phyloP scores from a whole-genome alignment of 2,888 invertebrate species.

The Altica lythri region DNA sequence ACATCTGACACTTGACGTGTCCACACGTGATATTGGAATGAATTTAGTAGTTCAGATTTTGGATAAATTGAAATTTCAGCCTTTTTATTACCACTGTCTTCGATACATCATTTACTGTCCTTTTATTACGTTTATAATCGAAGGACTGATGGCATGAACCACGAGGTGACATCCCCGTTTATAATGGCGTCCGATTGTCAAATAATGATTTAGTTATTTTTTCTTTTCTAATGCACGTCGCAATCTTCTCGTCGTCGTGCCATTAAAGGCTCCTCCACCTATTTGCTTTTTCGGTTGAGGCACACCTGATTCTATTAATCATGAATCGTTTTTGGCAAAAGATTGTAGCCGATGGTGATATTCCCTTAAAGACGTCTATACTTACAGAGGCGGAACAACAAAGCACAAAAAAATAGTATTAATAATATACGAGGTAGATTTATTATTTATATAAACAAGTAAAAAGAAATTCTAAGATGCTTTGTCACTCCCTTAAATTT shows the following conservation, averaged over 20 bases:
- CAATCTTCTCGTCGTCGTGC: slow-evolving; percentile 17
- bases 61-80: too few relatives aligned
- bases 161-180: slow-evolving; percentile 51
- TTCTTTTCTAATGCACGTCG: slow-evolving; percentile 36
- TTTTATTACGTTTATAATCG: slow-evolving; percentile 44
- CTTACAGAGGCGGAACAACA: too few relatives aligned
- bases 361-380: too few relatives aligned
- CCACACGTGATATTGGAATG: too few relatives aligned
- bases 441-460: too few relatives aligned
- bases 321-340: slow-evolving; percentile 21
- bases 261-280: slow-evolving; percentile 9
- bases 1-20: too few relatives aligned
- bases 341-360: slow-evolving; percentile 28
- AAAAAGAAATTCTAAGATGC: too few relatives aligned
- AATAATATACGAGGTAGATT: too few relatives aligned
- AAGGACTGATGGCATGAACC: slow-evolving; percentile 47
- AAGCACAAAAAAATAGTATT: too few relatives aligned
- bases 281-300: slow-evolving; percentile 10
- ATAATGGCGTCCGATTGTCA: slow-evolving; percentile 52
- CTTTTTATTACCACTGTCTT: slow-evolving; percentile 33
- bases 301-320: slow-evolving; percentile 33
- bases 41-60: too few relatives aligned
- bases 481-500: too few relatives aligned
- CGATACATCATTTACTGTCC: slow-evolving; percentile 40
- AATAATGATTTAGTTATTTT: slow-evolving; percentile 52